These are phyloP conservation scores for Erebia aethiops DNA, from an alignment of 2,888 invertebrate species.

Conservation along the genomic window DNA sequence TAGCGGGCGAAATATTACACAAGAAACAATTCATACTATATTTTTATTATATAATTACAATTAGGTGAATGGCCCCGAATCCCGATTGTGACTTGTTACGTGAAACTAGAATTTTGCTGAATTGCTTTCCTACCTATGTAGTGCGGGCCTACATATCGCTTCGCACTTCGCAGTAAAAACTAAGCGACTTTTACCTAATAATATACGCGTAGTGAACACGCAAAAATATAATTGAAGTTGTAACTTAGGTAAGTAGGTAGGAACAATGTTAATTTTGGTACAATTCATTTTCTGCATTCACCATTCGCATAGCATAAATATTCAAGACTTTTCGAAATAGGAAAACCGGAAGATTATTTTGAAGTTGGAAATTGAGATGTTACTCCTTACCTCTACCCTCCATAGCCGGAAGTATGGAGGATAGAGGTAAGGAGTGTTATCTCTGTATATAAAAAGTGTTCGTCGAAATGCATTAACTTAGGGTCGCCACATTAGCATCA, in stretches of 20 bases:
- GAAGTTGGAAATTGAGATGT: too few species aligned
- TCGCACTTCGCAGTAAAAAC: too few species aligned
- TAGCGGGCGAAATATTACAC: background rate
- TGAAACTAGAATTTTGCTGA: background rate
- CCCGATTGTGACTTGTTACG: conserved; percentile 3
- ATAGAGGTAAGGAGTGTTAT: too few species aligned
- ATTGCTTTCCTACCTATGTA: too few species aligned
- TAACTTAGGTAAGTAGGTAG: background rate
- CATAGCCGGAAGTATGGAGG: too few species aligned
- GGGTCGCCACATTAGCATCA: too few species aligned
- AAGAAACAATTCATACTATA: background rate
- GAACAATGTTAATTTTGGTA: background rate
- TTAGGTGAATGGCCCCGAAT: background rate
- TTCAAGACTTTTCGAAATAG: background rate
- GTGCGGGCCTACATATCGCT: too few species aligned
- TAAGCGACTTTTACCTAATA: background rate
- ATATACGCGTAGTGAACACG: too few species aligned
- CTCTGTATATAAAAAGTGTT: too few species aligned
- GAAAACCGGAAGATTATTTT: background rate
- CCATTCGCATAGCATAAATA: background rate
- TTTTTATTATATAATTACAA: background rate
- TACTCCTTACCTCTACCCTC: too few species aligned
- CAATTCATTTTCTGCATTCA: background rate
- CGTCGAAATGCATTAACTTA: too few species aligned
- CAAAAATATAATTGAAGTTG: conserved; percentile 8